phyloP scores from a whole-genome alignment of 2,113 vertebrate species.

The Rhynchomys soricoides region DNA sequence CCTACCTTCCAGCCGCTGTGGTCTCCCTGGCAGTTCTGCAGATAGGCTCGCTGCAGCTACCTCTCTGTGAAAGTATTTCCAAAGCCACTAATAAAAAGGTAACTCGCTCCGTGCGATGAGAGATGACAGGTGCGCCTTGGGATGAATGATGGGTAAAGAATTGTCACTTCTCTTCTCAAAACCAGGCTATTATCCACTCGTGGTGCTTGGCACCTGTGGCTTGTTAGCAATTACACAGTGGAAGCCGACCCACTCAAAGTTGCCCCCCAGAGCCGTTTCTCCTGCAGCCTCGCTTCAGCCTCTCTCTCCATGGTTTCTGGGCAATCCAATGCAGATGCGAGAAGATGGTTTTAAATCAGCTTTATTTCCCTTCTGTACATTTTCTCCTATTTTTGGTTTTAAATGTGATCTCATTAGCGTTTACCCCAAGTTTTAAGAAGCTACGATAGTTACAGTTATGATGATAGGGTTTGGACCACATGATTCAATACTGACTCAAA shows the following conservation, averaged over 20 bases:
- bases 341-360: background rate
- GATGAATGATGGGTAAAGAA: conserved; percentile 75
- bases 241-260: background rate
- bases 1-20: background rate
- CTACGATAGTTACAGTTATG: background rate
- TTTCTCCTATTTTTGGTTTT: background rate
- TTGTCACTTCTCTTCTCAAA: conserved; percentile 73
- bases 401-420: conserved; percentile 14
- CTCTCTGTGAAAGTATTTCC: conserved; percentile 59
- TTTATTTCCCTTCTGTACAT: background rate
- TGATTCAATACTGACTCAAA: background rate
- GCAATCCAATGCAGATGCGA: fast-evolving
- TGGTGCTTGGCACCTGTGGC: conserved; percentile 66
- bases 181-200: conserved; percentile 38
- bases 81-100: conserved; percentile 77
- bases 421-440: background rate
- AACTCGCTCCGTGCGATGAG: conserved; percentile 22
- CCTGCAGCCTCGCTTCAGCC: background rate
- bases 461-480: background rate
- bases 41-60: conserved; percentile 5
- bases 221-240: conserved; percentile 59
- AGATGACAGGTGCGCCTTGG: conserved; percentile 64
- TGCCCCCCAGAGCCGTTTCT: background rate
- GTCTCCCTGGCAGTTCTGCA: conserved; percentile 18
- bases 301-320: background rate